These are phyloP conservation scores for Triplophysa rosa DNA, from an alignment of 2,113 vertebrate species.

Conservation along the genomic window DNA sequence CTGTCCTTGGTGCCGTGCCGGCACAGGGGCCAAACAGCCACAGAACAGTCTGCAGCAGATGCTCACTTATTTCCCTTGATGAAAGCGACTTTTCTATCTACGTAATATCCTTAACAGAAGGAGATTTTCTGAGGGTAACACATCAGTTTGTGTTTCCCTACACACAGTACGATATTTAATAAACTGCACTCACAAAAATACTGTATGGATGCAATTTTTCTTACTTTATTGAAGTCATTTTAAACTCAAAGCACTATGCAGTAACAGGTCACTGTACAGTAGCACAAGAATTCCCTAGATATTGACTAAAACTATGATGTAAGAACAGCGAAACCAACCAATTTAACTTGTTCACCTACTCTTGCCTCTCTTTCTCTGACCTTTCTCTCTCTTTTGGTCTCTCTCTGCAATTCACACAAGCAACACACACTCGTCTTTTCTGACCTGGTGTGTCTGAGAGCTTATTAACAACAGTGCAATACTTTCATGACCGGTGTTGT, in stretches of 20 bases:
- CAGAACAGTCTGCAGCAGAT: conserved; percentile 7
- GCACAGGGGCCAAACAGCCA: conserved; percentile 1
- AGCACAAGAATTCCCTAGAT: conserved; percentile 33
- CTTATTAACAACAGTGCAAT: conserved; percentile 44
- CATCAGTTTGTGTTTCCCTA: no score
- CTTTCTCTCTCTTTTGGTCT: neutral
- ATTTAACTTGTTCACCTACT: neutral
- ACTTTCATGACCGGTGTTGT: conserved; percentile 37
- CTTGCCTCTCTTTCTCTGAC: neutral
- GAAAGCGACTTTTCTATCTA: neutral
- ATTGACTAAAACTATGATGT: conserved; percentile 44
- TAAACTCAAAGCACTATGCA: neutral
- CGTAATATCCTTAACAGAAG: neutral
- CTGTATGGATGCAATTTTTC: neutral
- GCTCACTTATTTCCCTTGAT: conserved; percentile 15
- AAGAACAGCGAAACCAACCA: conserved; percentile 33
- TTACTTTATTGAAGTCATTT: neutral
- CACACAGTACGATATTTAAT: neutral
- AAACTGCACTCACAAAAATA: neutral
- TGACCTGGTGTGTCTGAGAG: conserved; percentile 24
- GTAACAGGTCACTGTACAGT: conserved; percentile 2
- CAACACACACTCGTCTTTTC: neutral
- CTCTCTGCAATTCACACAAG: neutral
- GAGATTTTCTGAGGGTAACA: neutral
- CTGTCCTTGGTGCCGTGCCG: conserved; percentile 1